Conservation (phyloP, 2,888 invertebrate species). For the Drosophila demipolita region DNA sequence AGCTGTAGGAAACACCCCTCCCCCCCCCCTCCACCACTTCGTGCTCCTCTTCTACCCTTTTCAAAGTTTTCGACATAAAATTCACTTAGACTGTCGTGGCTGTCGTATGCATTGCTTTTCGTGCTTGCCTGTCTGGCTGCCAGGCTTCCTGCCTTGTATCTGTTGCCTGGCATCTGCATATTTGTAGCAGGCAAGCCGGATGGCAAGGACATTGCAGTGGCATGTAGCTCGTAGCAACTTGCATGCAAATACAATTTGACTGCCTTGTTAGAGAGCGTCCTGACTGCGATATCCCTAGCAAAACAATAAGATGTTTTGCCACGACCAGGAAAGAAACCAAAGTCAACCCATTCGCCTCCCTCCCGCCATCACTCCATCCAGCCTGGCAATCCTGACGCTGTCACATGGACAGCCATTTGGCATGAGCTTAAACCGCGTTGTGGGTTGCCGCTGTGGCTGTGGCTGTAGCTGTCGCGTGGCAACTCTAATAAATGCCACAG, state of each 20-base stretch:
- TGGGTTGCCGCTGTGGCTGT: constrained; percentile 56
- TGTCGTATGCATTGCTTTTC: constrained; percentile 72
- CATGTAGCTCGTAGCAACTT: constrained; percentile 62
- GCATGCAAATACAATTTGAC: constrained; percentile 79
- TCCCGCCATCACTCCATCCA: background rate
- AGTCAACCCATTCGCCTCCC: constrained; percentile 18
- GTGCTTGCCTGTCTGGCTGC: background rate
- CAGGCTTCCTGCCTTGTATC: constrained; percentile 45
- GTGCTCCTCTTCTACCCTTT: constrained; percentile 52
- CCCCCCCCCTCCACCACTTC: background rate
- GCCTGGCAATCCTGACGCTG: constrained; percentile 40
- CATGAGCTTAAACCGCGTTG: constrained; percentile 69
- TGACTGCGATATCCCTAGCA: constrained; percentile 53
- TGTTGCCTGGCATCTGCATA: constrained; percentile 71
- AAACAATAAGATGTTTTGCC: constrained; percentile 68
- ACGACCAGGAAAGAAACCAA: constrained; percentile 24
- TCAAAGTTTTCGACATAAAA: constrained; percentile 77
- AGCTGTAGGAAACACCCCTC: constrained; percentile 32
- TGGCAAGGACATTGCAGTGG: constrained; percentile 64
- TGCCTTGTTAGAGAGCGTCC: constrained; percentile 70
- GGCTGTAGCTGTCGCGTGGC: constrained; percentile 64
- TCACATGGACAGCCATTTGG: constrained; percentile 75
- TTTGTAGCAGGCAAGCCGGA: constrained; percentile 58
- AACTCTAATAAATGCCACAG: constrained; percentile 74
- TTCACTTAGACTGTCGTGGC: constrained; percentile 78